Conservation (phyloP, 1,140 invertebrate genomes). For the Ladona fulva region DNA sequence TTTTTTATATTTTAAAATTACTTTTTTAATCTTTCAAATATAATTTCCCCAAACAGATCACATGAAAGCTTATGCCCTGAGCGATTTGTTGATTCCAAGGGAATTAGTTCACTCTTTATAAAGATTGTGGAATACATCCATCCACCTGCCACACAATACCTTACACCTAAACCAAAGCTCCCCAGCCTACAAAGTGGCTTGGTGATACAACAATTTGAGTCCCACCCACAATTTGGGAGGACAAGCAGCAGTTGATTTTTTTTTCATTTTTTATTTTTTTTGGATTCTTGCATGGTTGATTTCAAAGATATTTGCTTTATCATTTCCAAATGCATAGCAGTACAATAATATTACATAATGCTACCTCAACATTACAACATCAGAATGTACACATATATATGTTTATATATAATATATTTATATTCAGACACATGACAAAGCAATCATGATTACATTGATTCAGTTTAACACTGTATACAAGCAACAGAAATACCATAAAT, state of each 20-base stretch:
- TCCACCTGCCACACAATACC: not conserved
- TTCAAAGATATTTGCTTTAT: slow-evolving; percentile 13
- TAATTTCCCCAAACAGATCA: slow-evolving; percentile 19
- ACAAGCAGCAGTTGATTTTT: slow-evolving; percentile 12
- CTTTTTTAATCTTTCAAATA: slow-evolving; percentile 12
- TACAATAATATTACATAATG: slow-evolving; percentile 14
- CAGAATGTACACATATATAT: slow-evolving; percentile 15
- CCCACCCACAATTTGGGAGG: not conserved
- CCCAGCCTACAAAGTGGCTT: slow-evolving; percentile 11
- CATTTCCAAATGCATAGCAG: slow-evolving; percentile 10
- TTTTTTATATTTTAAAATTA: slow-evolving; percentile 12
- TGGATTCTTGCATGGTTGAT: slow-evolving; percentile 22
- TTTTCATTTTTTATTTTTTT: not conserved
- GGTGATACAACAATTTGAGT: slow-evolving; percentile 14
- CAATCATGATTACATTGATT: slow-evolving; percentile 16
- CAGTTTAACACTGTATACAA: slow-evolving; percentile 14
- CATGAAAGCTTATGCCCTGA: slow-evolving; percentile 20
- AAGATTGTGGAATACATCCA: not conserved
- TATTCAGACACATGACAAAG: slow-evolving; percentile 12
- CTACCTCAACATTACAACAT: slow-evolving; percentile 9
- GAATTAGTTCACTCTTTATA: slow-evolving; percentile 15
- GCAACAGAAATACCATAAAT: slow-evolving; percentile 15
- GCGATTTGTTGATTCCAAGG: slow-evolving; percentile 18
- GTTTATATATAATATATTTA: slow-evolving; percentile 10
- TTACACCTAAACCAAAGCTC: slow-evolving; percentile 12